Evolutionary conservation across 2,797 vertebrate species (phyloP).

Genomic region (Microctenopoma steveboyesi): DNA sequence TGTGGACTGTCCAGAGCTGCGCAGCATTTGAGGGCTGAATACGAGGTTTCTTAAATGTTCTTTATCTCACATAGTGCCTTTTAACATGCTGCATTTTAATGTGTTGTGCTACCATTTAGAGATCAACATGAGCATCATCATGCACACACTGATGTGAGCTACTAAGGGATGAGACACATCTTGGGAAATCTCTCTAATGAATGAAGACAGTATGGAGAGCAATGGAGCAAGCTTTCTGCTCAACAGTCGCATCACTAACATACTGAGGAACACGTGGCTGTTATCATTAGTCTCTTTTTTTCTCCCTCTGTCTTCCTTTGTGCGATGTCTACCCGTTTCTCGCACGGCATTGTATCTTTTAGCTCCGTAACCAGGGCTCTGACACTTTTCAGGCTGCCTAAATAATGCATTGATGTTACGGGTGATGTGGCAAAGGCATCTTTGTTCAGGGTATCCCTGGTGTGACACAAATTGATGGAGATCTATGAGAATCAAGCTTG

Average conservation of each 20-base stretch:
- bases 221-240: conserved; percentile 43
- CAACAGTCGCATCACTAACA: conserved; percentile 63
- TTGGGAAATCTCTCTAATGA: conserved; percentile 79
- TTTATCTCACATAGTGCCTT: conserved; percentile 37
- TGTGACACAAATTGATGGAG: conserved; percentile 81
- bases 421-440: conserved; percentile 72
- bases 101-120: conserved; percentile 53
- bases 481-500: conserved; percentile 80
- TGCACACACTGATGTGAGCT: conserved; percentile 32
- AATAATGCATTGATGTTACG: conserved; percentile 83
- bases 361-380: conserved; percentile 66
- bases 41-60: conserved; percentile 28
- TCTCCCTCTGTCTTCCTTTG: conserved; percentile 19
- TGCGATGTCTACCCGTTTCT: conserved; percentile 39
- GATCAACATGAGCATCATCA: conserved; percentile 34
- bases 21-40: conserved; percentile 20
- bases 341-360: conserved; percentile 53
- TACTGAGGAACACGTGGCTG: conserved; percentile 41
- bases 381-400: conserved; percentile 73
- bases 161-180: conserved; percentile 66
- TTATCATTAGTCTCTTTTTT: conserved; percentile 57
- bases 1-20: conserved; percentile 6
- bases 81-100: conserved; percentile 57
- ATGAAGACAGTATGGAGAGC: conserved; percentile 28
- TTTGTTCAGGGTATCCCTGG: conserved; percentile 80